Evolutionary conservation across 2,888 invertebrate species (phyloP), one percentile per base, ranked within the genome.

Genomic region (Tethea ocularis): DNA sequence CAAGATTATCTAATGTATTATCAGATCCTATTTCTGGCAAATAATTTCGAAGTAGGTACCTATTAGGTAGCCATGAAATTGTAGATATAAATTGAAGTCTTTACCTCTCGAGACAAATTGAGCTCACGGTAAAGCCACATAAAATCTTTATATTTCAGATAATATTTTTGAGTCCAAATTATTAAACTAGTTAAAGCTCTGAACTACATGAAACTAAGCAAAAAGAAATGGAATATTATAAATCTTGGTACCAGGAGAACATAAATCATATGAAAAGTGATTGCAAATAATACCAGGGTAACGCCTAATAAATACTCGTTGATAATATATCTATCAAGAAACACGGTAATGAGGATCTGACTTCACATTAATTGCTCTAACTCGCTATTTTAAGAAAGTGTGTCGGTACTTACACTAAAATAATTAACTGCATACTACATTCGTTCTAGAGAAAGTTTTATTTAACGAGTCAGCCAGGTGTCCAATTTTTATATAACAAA

Each of bases 301-400:
- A 38, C n/a, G 38, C 73, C 68, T 70, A 74, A 73, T 78, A 72
- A 82, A 72, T 75, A 63, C 62, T 71, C 67, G 68, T 71, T 70
- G 68, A 80, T 80, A 77, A 81, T 84, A 84, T 83, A 84, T 84
- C 84, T 81, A 82, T 85, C 87, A 81, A 73, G 76, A 74, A 64
- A 62, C 63, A 62, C 67, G 69, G 69, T 87, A 87, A 87, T 82
- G 80, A 83, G 82, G 69, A 75, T 73, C 70, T 71, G 69, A 71
- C 71, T 67, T 68, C 61, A 71, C 74, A 86, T 82, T 81, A 82
- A 86, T 84, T 81, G 71, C 69, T 52, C 56, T 57, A 22, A 69
- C 61, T 59, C 46, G 67, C 64, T 68, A 73, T 80, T 75, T 78
- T 68, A 66, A 68, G 70, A 70, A 78, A 76, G 74, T 56, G 67